Conservation (phyloP, 2,888 invertebrate species). For the Temnothorax rugatulus region DNA sequence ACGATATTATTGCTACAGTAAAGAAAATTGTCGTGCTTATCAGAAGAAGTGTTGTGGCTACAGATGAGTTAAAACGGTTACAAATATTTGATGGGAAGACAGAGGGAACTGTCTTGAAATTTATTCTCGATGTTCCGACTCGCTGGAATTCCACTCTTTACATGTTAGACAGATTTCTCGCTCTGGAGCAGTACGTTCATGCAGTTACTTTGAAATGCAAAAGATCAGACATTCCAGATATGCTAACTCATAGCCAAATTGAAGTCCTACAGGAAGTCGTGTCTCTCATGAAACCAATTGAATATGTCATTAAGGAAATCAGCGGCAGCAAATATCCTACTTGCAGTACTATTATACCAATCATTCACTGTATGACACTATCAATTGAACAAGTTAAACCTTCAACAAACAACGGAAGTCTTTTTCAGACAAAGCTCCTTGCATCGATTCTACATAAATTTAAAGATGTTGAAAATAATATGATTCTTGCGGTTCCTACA, state of each 20-base stretch:
- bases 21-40: constrained; percentile 1
- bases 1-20: background rate
- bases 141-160: background rate
- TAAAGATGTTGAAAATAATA: constrained; percentile 12
- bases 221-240: background rate
- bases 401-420: background rate
- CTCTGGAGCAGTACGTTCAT: background rate
- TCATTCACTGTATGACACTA: background rate
- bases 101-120: background rate
- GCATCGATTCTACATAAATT: background rate
- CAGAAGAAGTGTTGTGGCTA: background rate
- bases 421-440: background rate
- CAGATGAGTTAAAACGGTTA: background rate
- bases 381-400: background rate
- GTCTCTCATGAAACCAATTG: constrained; percentile 7
- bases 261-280: background rate
- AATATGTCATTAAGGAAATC: background rate
- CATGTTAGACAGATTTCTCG: background rate
- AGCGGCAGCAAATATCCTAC: background rate
- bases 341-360: background rate
- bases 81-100: background rate
- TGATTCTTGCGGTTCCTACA: background rate
- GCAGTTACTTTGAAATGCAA: background rate
- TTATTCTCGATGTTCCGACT: background rate
- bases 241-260: background rate